phyloP scores from a whole-genome alignment of 1,140 invertebrate species.

The Chrysomallon squamiferum region DNA sequence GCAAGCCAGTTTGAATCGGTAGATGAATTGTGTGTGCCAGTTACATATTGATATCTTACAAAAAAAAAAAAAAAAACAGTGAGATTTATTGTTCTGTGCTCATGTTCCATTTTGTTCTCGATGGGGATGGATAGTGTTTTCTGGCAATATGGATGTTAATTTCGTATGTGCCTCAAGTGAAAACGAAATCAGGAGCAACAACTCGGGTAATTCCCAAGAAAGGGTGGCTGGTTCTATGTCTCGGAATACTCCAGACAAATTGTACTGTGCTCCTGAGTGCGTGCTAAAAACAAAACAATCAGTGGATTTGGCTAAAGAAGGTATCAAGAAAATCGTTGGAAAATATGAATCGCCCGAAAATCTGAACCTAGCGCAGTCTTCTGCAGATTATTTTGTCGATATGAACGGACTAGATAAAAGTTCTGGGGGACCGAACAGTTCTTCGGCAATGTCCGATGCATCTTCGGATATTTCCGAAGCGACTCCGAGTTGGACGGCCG shows the following conservation, averaged over 20 bases:
- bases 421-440: not conserved
- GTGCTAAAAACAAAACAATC: not conserved
- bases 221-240: not conserved
- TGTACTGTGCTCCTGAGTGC: not conserved
- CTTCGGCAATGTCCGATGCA: constrained; percentile 21
- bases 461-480: constrained; percentile 33
- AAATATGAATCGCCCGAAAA: constrained; percentile 46
- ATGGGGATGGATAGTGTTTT: not conserved
- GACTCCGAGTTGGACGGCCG: constrained; percentile 10
- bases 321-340: constrained; percentile 34
- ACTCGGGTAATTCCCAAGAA: not conserved
- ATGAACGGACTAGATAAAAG: not conserved
- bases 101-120: too few relatives aligned
- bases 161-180: not conserved
- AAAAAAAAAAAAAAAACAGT: too few relatives aligned
- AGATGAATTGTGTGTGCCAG: too few relatives aligned
- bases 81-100: too few relatives aligned
- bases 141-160: not conserved
- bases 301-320: constrained; percentile 24
- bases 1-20: too few relatives aligned
- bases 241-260: not conserved
- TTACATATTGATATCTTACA: too few relatives aligned
- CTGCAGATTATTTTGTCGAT: not conserved
- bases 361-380: constrained; percentile 5
- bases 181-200: too few relatives aligned